These are phyloP conservation scores for Malacoraja senta DNA, from an alignment of 2,797 vertebrate genomes.

Conservation along the genomic window DNA sequence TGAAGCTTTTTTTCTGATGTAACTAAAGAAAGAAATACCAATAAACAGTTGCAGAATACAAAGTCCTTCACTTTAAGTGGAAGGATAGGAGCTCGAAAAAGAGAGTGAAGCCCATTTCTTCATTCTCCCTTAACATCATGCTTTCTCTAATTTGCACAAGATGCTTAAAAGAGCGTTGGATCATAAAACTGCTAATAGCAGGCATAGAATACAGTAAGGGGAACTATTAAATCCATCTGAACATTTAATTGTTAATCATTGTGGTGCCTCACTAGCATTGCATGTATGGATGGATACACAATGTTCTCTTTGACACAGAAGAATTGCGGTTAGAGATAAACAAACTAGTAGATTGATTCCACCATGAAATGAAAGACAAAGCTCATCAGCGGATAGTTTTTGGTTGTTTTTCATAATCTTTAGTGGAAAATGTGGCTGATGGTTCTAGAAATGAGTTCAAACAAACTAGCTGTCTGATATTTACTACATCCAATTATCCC, in stretches of 20 bases:
- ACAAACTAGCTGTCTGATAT: background rate
- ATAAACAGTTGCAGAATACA: too few relatives aligned
- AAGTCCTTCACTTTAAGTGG: too few relatives aligned
- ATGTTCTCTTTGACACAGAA: background rate
- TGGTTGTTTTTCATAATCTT: background rate
- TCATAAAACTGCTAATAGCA: background rate
- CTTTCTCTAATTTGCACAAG: too few relatives aligned
- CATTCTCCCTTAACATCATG: too few relatives aligned
- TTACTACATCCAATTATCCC: background rate
- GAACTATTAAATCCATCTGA: background rate
- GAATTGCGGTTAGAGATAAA: background rate
- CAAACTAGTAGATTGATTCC: background rate
- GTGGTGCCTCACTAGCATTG: background rate
- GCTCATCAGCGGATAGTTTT: background rate
- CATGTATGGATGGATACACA: background rate
- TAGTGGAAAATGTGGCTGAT: background rate
- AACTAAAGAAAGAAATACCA: background rate
- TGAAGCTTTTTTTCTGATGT: background rate
- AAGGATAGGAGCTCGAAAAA: too few relatives aligned
- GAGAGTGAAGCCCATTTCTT: too few relatives aligned
- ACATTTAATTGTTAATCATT: background rate
- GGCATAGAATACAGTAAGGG: background rate
- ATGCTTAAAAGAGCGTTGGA: background rate
- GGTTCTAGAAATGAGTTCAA: background rate
- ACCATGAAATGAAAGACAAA: background rate